phyloP scores from a whole-genome alignment of 2,888 invertebrate genomes.

The Dyspetes luteomarginatus region DNA sequence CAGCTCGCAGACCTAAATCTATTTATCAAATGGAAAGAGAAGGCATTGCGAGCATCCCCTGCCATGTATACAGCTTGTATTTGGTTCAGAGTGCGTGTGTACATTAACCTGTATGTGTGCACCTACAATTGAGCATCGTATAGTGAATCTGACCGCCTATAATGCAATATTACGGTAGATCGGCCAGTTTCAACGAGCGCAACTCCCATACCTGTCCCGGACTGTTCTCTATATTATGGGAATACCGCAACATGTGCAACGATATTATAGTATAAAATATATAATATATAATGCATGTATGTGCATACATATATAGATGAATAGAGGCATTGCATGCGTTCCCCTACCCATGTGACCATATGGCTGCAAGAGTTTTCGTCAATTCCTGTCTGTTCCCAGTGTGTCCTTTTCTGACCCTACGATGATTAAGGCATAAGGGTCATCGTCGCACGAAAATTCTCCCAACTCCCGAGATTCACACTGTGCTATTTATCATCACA shows the following conservation, averaged over 20 bases:
- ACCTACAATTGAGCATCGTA: not conserved
- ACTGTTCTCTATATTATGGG: constrained; percentile 46
- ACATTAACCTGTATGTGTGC: not conserved
- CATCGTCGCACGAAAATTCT: not conserved
- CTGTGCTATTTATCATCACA: not conserved
- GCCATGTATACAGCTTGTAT: not conserved
- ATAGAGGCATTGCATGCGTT: not conserved
- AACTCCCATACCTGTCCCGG: constrained; percentile 27
- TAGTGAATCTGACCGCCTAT: constrained; percentile 8
- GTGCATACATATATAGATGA: not conserved
- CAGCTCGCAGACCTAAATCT: not conserved
- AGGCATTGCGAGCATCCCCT: not conserved
- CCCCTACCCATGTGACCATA: constrained; percentile 40
- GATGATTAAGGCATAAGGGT: constrained; percentile 43
- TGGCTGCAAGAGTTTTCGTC: constrained; percentile 22
- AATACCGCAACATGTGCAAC: constrained; percentile 52
- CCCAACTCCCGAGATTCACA: not conserved
- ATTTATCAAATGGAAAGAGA: not conserved
- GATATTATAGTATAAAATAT: not conserved
- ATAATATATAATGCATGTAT: not conserved
- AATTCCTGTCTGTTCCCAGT: constrained; percentile 40
- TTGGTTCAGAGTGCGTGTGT: not conserved
- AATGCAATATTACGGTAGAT: not conserved
- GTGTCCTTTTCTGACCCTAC: not conserved
- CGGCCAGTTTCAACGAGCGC: constrained; percentile 12